Base-by-base conservation (phyloP, 2,888 invertebrate species). In the Andrena bucephala region DNA sequence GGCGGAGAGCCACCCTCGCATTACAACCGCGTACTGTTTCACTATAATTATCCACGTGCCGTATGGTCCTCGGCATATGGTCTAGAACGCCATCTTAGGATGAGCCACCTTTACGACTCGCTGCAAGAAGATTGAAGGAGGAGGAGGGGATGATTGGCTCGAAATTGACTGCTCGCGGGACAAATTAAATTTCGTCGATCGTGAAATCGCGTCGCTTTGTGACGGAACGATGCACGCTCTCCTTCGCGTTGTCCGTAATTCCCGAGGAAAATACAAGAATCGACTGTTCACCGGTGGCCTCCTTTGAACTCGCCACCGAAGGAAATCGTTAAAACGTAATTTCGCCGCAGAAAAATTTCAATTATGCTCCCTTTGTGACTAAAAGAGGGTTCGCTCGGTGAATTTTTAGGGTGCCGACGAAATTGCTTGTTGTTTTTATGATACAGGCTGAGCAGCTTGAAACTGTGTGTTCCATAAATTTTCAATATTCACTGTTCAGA, bases 21-120 rank as follows among this genome's bases (percentile, higher is more conserved):
- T 82, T 82, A 78, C 60, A 48, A 84, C 62, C 74, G 68, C 77
- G 54, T 77, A 50, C 65, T 60, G 75, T 76, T 75, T 77, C 81
- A 66, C 74, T 76, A 50, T 84, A 87, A 87, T 89, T 86, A 84
- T 88, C 83, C 85, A 83, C 77, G 77, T 75, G 81, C 77, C 83
- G 74, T 85, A 87, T 83, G 81, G 76, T 67, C 76, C 73, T 48
- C 70, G 68, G 77, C 88, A 81, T 84, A 86, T 86, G 81, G 82
- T 69, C 66, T 81, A 79, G 67, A 81, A 73, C 70, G 68, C 62
- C 75, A 59, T 85, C 63, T 81, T 83, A 79, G 60, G 8, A 29
- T 52, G 60, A 77, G 70, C 65, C 62, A 65, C 62, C 77, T 77
- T 84, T 73, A 57, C 48, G 54, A 7, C 57, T 27, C 52, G n/a